Evolutionary conservation across 2,113 vertebrate genomes (phyloP).

Genomic region (Campylomormyrus numenius): DNA sequence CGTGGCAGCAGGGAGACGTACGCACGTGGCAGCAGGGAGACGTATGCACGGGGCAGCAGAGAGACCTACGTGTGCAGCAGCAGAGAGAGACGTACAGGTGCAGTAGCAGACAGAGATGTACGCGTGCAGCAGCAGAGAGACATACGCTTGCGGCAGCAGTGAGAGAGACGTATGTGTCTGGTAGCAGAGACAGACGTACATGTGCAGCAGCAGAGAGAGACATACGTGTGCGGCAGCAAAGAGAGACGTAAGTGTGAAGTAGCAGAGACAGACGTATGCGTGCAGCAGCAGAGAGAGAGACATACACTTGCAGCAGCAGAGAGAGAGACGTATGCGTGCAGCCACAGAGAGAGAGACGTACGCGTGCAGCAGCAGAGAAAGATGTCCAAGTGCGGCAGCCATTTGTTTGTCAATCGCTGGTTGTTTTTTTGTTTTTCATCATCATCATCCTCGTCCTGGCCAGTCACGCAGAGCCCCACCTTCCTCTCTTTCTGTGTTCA

Average conservation of each 20-base stretch:
- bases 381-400: background rate
- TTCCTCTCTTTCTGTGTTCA: background rate
- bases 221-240: too few species aligned
- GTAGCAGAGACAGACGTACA: background rate
- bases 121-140: background rate
- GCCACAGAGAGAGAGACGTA: background rate
- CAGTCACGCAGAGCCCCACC: background rate
- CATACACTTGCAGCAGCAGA: background rate
- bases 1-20: too few species aligned
- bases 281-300: background rate
- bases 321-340: too few species aligned
- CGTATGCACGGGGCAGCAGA: rapidly evolving
- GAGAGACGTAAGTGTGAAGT: background rate
- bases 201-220: background rate
- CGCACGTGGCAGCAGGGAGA: rapidly evolving
- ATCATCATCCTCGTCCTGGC: background rate
- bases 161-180: background rate
- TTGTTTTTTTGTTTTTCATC: background rate
- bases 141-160: background rate
- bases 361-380: background rate
- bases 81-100: too few species aligned
- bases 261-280: too few species aligned
- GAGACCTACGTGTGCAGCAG: background rate
- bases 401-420: background rate
- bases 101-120: too few species aligned